phyloP scores from a whole-genome alignment of 2,888 invertebrate species.

The Acleris sparsana region DNA sequence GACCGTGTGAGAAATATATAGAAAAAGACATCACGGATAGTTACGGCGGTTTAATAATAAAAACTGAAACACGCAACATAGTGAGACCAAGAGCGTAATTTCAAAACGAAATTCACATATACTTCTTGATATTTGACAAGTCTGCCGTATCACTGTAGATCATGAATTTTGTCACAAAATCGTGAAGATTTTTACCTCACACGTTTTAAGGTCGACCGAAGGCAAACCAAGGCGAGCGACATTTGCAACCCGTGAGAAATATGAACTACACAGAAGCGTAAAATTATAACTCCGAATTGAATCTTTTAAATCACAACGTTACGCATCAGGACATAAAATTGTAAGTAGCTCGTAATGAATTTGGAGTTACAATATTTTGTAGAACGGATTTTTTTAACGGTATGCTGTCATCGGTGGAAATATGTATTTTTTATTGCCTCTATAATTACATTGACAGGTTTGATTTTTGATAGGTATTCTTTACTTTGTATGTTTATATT shows the following conservation, averaged over 20 bases:
- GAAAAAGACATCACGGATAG: no score
- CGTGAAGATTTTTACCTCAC: slow-evolving; percentile 23
- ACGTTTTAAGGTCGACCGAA: slow-evolving; percentile 16
- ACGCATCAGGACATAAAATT: no score
- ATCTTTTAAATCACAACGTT: no score
- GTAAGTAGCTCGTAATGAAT: no score
- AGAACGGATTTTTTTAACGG: no score
- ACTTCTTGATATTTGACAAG: slow-evolving; percentile 15
- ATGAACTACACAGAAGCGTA: background rate
- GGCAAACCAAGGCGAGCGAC: slow-evolving; percentile 28
- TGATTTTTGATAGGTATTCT: slow-evolving; percentile 2
- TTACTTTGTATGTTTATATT: background rate
- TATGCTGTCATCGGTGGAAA: slow-evolving; percentile 28
- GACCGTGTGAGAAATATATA: no score
- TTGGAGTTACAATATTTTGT: no score
- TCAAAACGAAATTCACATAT: background rate
- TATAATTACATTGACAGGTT: slow-evolving; percentile 11
- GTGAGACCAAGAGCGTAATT: background rate
- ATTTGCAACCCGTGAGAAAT: slow-evolving; percentile 19
- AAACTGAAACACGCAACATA: no score
- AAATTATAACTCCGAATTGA: no score
- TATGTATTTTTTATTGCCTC: slow-evolving; percentile 18
- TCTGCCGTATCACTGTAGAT: slow-evolving; percentile 3
- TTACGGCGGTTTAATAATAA: no score
- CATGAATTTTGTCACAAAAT: slow-evolving; percentile 25